A percentile compares a stretch with the other conserved stretches of the same genome.
Evolutionary conservation across 1,140 invertebrate species (phyloP).

Genomic region (Scaptomyza montana): DNA sequence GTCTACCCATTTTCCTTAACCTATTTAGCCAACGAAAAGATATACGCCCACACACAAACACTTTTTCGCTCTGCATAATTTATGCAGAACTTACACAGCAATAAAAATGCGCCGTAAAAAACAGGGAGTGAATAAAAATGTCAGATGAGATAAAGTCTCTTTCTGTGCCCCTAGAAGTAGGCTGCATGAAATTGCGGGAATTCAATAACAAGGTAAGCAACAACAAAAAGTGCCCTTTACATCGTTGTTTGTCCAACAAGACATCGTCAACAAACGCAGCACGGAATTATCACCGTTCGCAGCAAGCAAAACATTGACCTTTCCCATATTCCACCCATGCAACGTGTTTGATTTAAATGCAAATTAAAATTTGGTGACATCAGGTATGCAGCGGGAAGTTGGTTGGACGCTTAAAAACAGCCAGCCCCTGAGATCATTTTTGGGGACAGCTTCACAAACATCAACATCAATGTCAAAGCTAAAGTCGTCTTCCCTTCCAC

Average conservation of each 20-base stretch:
- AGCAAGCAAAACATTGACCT: background rate
- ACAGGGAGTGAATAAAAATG: conserved; percentile 13
- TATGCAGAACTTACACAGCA: conserved; percentile 72
- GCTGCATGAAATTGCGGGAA: background rate
- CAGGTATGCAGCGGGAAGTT: background rate
- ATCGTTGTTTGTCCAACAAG: conserved; percentile 1
- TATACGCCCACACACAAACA: conserved; percentile 28
- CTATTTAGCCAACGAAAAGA: conserved; percentile 2
- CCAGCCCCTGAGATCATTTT: conserved; percentile 6
- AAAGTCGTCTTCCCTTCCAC: conserved; percentile 1
- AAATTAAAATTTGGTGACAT: conserved; percentile 49
- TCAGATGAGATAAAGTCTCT: background rate
- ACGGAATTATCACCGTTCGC: conserved; percentile 8
- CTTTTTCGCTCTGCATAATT: conserved; percentile 63
- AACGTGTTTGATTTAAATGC: conserved; percentile 68
- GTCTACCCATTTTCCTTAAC: background rate
- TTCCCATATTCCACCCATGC: background rate
- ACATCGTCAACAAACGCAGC: conserved; percentile 19
- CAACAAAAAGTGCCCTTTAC: background rate
- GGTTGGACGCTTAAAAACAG: conserved; percentile 8
- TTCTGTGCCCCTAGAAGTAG: conserved; percentile 1
- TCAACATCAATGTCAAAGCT: conserved; percentile 5
- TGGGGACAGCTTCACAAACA: conserved; percentile 19
- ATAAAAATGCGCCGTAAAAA: conserved; percentile 49
- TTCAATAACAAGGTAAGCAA: background rate